phyloP scores from a whole-genome alignment of 2,797 vertebrate genomes.

The Danio jaintianensis region DNA sequence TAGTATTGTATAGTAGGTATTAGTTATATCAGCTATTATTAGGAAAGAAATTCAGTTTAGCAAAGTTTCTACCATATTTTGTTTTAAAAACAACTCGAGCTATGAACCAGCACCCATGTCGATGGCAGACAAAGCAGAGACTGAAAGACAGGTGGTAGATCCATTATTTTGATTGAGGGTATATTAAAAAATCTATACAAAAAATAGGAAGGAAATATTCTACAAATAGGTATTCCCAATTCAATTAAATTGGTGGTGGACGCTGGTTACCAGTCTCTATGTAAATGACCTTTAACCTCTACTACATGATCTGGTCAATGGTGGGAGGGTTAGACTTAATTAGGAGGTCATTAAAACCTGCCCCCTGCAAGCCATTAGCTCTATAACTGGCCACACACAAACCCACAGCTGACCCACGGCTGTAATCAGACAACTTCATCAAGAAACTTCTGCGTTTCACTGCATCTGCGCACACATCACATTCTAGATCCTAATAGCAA shows the following conservation, averaged over 20 bases:
- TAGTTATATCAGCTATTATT: neutral
- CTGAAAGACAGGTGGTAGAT: neutral
- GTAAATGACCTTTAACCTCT: constrained; percentile 78
- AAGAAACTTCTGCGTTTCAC: constrained; percentile 12
- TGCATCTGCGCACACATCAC: constrained; percentile 5
- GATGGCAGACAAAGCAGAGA: neutral
- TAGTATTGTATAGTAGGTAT: too few relatives aligned
- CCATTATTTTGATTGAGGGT: neutral
- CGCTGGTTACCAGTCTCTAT: constrained; percentile 74
- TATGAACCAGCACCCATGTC: neutral
- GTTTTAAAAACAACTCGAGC: neutral
- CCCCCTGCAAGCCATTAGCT: constrained; percentile 69
- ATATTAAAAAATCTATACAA: neutral
- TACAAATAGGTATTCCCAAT: constrained; percentile 50
- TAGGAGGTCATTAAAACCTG: constrained; percentile 79
- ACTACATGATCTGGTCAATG: constrained; percentile 80
- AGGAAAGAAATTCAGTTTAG: neutral
- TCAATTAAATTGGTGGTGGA: constrained; percentile 71
- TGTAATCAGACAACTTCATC: constrained; percentile 16
- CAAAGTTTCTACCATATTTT: neutral
- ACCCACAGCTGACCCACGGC: constrained; percentile 43
- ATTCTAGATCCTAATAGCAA: constrained; percentile 5
- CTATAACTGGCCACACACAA: constrained; percentile 61
- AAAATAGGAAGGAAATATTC: constrained; percentile 11
- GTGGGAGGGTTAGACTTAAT: constrained; percentile 77